Evolutionary conservation across 2,113 vertebrate species (phyloP), one percentile per base, ranked within the genome.

Genomic region (Procavia capensis): DNA sequence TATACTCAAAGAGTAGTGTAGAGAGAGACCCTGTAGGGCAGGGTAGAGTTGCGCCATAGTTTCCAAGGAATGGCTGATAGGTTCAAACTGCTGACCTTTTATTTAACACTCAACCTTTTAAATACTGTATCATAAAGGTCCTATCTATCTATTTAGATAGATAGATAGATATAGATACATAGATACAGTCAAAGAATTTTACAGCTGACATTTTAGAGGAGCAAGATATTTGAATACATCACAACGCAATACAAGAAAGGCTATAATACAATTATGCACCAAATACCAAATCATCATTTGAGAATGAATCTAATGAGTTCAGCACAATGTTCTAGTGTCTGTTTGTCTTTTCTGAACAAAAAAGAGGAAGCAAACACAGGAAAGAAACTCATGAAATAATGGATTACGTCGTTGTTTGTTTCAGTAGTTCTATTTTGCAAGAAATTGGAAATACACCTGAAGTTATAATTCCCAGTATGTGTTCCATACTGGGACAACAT

Each of bases 401-500:
- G 13, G 14, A 9, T 84, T n/a, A 39, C 50, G 27, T 78, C 57
- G 36, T 66, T 84, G 43, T 36, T 64, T 70, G 10, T 39, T 24
- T 61, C 79, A 29, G 19, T 66, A 63, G 43, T 1, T 78, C 45
- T 36, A 25, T 25, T 22, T 54, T 64, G 14, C 20, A 85, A 16
- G 20, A 19, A 57, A 78, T 41, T n/a, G 9, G 4, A 68, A 76
- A 63, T 5, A 43, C 31, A 92, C 9, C 34, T 36, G 61, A 80
- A 54, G 36, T 61, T 39, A n/a, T 25, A 39, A 83, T 9, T 45
- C 24, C n/a, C n/a, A n/a, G n/a, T n/a, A 43, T 16, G 17, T 10
- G 36, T 45, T 43, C 20, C 36, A 17, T 1, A 36, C 7, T 17
- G 14, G 25, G 61, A 0, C 24, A 79, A 1, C 5, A 31, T 0